phyloP scores from a whole-genome alignment of 1,140 invertebrate genomes.

The Stenopsyche tienmushanensis region DNA sequence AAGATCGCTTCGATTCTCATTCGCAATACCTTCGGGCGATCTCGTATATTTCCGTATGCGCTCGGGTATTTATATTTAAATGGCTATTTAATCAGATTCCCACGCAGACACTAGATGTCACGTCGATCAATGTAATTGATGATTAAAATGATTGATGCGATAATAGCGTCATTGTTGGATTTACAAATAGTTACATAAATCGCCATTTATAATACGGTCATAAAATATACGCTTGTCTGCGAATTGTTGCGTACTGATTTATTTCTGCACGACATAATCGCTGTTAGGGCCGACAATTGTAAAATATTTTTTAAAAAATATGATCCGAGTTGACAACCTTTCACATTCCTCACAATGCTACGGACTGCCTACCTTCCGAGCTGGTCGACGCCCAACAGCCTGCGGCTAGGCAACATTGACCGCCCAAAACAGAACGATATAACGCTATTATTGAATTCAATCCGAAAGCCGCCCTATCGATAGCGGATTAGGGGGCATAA shows the following conservation, averaged over 20 bases:
- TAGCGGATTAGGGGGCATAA: no score
- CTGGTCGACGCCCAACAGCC: conserved; percentile 25
- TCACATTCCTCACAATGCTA: conserved; percentile 2
- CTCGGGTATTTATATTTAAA: no score
- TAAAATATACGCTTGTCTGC: background rate
- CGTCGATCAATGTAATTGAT: no score
- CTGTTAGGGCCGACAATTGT: background rate
- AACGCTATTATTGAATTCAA: background rate
- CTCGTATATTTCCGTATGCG: no score
- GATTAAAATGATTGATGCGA: no score
- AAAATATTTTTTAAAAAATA: background rate
- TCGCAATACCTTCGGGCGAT: no score
- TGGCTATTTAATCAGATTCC: no score
- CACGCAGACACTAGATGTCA: no score
- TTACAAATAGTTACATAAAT: no score
- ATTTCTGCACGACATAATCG: background rate
- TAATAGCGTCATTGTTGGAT: no score
- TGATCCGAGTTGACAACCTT: background rate
- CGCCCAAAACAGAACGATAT: background rate
- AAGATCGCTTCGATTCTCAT: no score
- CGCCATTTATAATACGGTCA: background rate
- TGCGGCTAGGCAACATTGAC: conserved; percentile 9
- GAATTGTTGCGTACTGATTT: background rate
- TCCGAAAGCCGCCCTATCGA: no score
- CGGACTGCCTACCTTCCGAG: conserved; percentile 14